Conservation (phyloP, 2,113 vertebrate species). For the Lepus timidus region DNA sequence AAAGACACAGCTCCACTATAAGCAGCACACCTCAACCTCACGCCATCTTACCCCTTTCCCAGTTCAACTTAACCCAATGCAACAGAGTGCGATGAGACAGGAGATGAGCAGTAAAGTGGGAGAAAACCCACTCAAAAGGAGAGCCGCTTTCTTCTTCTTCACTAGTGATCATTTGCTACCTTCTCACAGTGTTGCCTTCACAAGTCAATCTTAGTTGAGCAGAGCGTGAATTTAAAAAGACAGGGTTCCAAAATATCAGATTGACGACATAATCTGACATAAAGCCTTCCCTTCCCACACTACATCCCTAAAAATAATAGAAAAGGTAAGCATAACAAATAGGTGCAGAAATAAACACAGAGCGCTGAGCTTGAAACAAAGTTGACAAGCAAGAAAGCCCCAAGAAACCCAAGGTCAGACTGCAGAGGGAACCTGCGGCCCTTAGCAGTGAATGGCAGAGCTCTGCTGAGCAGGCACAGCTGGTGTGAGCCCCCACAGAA, state of each 20-base stretch:
- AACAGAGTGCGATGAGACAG: neutral
- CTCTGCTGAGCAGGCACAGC: neutral
- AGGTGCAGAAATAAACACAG: neutral
- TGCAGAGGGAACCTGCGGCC: neutral
- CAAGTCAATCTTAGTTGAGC: neutral
- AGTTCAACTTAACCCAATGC: neutral
- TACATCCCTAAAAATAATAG: slow-evolving; percentile 27
- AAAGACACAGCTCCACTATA: neutral
- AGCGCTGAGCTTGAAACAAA: neutral
- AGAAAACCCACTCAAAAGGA: neutral
- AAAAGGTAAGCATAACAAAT: neutral
- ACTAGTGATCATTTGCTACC: neutral
- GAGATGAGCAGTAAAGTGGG: neutral
- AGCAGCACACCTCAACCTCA: neutral
- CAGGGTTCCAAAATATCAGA: slow-evolving; percentile 14
- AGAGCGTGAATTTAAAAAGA: neutral
- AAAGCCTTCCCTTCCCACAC: neutral
- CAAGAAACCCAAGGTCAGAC: neutral
- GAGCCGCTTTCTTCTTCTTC: slow-evolving; percentile 19
- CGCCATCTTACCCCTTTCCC: neutral
- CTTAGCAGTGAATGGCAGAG: neutral
- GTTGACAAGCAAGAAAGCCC: neutral
- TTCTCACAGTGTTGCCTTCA: neutral
- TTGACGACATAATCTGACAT: neutral
- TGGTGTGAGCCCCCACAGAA: neutral